Base-by-base conservation (phyloP, 2,888 invertebrate genomes). In the Drosophila paucipuncta region DNA sequence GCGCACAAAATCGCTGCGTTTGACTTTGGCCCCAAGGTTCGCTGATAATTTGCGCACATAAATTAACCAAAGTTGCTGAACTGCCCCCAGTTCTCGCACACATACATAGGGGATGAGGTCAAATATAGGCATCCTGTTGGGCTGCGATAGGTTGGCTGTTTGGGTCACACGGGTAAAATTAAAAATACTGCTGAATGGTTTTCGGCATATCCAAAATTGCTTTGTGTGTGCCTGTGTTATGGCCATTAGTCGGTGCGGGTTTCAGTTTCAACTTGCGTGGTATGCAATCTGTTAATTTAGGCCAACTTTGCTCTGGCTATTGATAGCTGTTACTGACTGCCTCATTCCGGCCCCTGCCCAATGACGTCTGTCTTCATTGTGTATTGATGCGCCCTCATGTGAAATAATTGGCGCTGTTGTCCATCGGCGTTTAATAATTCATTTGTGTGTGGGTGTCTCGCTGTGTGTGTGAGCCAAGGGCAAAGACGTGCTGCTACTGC, bases 331-430 rank as follows among this genome's bases (percentile, higher is more conserved):
- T 22, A n/a, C 37, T 43, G 30, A 10, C 28, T 5, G 11, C 30
- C 28, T 6, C 41, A 47, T 22, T 30, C n/a, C 33, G 47, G 10
- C 39, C 35, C 7, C 37, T 37, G 22, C 9, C 30, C 57, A 39
- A 54, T 59, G 68, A 50, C 54, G 68, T 47, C 61, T 33, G 58
- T 68, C 73, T 71, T 72, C 78, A 74, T 74, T 89, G 76, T 68
- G 79, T 75, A 90, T 82, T 82, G 82, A 89, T 86, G 87, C 72
- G 80, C 87, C 76, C 74, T 83, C 87, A 90, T 82, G 89, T 79
- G 87, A 88, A 90, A 88, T 90, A 88, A 88, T 89, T 88, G 87
- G 70, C 79, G 70, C 73, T 73, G 91, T 79, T 82, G 87, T 84
- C 70, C 82, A 75, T 73, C 71, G 75, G 71, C 73, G 86, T 76